phyloP scores from a whole-genome alignment of 2,888 invertebrate species.

The Drosophila limbata region DNA sequence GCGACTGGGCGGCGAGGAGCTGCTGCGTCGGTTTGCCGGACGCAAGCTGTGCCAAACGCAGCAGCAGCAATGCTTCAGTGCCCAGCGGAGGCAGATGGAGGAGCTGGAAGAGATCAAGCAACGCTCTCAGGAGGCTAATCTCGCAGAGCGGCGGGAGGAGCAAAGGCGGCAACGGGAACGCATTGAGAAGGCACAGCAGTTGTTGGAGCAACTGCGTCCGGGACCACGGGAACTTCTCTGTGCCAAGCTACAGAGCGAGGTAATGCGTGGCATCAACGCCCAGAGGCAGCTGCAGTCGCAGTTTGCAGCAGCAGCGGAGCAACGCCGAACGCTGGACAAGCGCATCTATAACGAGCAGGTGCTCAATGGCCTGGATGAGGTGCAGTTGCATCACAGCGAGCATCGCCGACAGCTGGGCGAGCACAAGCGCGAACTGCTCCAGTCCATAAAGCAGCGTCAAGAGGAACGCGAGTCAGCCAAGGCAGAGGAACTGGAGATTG shows the following conservation, averaged over 20 bases:
- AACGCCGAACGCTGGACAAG: slow-evolving; percentile 77
- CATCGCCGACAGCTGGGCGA: slow-evolving; percentile 67
- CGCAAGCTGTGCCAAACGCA: slow-evolving; percentile 55
- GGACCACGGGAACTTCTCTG: slow-evolving; percentile 83
- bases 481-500: slow-evolving; percentile 60
- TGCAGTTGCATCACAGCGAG: slow-evolving; percentile 79
- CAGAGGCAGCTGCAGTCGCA: slow-evolving; percentile 80
- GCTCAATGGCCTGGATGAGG: slow-evolving; percentile 82
- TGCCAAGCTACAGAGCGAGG: slow-evolving; percentile 83
- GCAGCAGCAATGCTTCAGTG: slow-evolving; percentile 58
- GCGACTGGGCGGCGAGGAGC: slow-evolving; percentile 59
- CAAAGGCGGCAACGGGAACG: slow-evolving; percentile 70
- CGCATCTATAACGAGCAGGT: slow-evolving; percentile 82
- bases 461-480: slow-evolving; percentile 59
- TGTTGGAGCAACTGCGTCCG: slow-evolving; percentile 81
- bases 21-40: slow-evolving; percentile 53
- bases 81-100: slow-evolving; percentile 25
- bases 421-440: slow-evolving; percentile 78
- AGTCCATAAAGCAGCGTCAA: slow-evolving; percentile 77
- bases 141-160: slow-evolving; percentile 83
- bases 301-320: slow-evolving; percentile 68
- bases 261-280: slow-evolving; percentile 80
- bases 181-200: slow-evolving; percentile 79
- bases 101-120: slow-evolving; percentile 32
- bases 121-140: slow-evolving; percentile 46